Conservation (phyloP, 1,140 invertebrate species). For the Lucilia cuprina region DNA sequence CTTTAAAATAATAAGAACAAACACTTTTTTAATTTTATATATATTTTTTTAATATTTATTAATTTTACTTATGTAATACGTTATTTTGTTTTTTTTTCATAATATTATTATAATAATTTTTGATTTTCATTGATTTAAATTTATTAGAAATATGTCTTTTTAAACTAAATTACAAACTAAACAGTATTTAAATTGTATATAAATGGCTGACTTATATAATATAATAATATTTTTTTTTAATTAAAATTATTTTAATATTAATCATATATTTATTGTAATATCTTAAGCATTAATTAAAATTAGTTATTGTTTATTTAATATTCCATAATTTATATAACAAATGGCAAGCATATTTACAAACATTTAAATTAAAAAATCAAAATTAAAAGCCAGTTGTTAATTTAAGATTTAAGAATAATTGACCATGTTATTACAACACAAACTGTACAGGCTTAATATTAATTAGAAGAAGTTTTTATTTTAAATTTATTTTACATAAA, state of each 20-base stretch:
- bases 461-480: neutral
- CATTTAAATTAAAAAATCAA: neutral
- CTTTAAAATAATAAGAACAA: no score
- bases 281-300: neutral
- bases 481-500: neutral
- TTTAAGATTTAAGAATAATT: neutral
- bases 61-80: conserved; percentile 26
- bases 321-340: neutral
- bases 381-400: neutral
- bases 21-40: conserved; percentile 9
- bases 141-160: neutral
- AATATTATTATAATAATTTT: conserved; percentile 16
- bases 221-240: neutral
- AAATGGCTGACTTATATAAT: neutral
- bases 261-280: neutral
- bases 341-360: neutral
- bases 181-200: neutral
- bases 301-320: neutral
- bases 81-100: no score
- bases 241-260: neutral
- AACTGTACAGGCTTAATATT: neutral
- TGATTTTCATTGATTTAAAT: conserved; percentile 25
- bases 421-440: neutral
- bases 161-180: conserved; percentile 12
- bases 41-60: conserved; percentile 36